Evolutionary conservation across 1,140 invertebrate species (phyloP).

Genomic region (Drosophila rhopaloa): DNA sequence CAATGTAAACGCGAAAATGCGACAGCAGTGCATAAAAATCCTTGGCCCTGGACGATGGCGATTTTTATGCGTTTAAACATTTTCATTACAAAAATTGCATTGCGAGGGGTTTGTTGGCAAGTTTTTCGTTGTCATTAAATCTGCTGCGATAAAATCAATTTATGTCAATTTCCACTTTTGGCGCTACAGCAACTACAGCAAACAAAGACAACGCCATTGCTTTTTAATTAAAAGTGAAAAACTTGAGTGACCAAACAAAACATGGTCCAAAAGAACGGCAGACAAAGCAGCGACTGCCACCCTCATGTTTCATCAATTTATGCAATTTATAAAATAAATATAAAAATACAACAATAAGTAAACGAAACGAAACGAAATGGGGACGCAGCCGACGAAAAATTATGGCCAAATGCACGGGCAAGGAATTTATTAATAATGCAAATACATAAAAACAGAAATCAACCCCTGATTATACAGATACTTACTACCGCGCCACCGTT

Average conservation of each 20-base stretch:
- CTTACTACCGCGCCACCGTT: slow-evolving; percentile 42
- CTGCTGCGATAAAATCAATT: slow-evolving; percentile 82
- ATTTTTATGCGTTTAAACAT: slow-evolving; percentile 83
- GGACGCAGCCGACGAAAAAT: slow-evolving; percentile 52
- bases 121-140: slow-evolving; percentile 79
- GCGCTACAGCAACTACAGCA: slow-evolving; percentile 46
- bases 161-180: slow-evolving; percentile 80
- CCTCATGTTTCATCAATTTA: slow-evolving; percentile 78
- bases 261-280: slow-evolving; percentile 36
- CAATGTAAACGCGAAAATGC: slow-evolving; percentile 81
- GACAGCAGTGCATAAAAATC: slow-evolving; percentile 81
- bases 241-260: slow-evolving; percentile 78
- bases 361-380: slow-evolving; percentile 44
- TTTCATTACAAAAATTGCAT: slow-evolving; percentile 83
- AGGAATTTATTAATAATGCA: slow-evolving; percentile 83
- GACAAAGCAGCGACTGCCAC: slow-evolving; percentile 36
- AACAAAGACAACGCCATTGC: slow-evolving; percentile 63
- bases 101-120: slow-evolving; percentile 30
- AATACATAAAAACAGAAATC: slow-evolving; percentile 83
- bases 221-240: slow-evolving; percentile 81
- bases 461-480: slow-evolving; percentile 83
- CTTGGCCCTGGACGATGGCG: slow-evolving; percentile 66
- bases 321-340: slow-evolving; percentile 83
- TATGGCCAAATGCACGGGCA: slow-evolving; percentile 74
- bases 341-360: slow-evolving; percentile 74